These are phyloP conservation scores for Rhamnusium bicolor DNA, from an alignment of 2,888 invertebrate genomes.

Conservation along the genomic window DNA sequence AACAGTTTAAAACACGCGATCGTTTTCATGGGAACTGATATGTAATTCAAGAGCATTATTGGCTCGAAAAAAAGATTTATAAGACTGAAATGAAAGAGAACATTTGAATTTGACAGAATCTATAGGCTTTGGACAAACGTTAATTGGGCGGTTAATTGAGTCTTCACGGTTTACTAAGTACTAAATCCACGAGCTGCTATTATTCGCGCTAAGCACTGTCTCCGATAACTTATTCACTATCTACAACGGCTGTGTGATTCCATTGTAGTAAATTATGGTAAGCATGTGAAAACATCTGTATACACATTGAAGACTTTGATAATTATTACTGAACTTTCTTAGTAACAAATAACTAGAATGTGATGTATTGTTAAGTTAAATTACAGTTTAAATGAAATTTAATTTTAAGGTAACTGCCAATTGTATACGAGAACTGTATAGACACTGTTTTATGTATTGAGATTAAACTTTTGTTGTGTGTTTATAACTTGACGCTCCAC, in stretches of 20 bases:
- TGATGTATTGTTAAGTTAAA: neutral
- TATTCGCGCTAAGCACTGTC: constrained; percentile 49
- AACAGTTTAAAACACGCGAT: constrained; percentile 10
- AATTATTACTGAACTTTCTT: constrained; percentile 7
- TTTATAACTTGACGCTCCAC: too few relatives aligned
- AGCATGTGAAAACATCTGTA: constrained; percentile 24
- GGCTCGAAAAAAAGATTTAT: neutral
- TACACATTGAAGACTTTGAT: constrained; percentile 7
- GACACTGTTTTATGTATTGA: too few relatives aligned
- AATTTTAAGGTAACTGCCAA: too few relatives aligned
- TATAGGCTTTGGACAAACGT: constrained; percentile 48
- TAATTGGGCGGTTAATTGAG: constrained; percentile 54
- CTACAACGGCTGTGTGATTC: constrained; percentile 34
- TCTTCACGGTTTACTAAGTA: constrained; percentile 50
- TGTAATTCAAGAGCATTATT: constrained; percentile 2
- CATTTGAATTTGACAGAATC: constrained; percentile 46
- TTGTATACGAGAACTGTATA: too few relatives aligned
- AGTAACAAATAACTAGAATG: neutral
- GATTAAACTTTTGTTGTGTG: too few relatives aligned
- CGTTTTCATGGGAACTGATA: neutral
- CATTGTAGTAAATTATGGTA: constrained; percentile 38
- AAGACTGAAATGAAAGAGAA: constrained; percentile 10
- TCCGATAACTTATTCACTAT: constrained; percentile 49
- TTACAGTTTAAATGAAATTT: too few relatives aligned
- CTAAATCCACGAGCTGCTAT: constrained; percentile 47